These are phyloP conservation scores for Catamblyrhynchus diadema DNA, from an alignment of 2,797 vertebrate genomes.

Conservation along the genomic window DNA sequence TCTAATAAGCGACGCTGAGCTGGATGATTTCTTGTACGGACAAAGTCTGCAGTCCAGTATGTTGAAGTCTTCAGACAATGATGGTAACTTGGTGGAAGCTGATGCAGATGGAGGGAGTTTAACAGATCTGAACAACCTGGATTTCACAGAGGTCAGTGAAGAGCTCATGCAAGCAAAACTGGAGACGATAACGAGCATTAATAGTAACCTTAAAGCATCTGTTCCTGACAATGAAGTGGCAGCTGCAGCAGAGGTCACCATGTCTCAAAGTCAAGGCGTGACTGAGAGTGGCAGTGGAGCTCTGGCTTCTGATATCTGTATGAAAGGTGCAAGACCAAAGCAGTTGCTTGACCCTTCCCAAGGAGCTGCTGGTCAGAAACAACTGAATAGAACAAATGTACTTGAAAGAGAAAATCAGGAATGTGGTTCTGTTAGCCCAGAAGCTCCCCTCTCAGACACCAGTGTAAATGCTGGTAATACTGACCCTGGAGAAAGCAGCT, in stretches of 20 bases:
- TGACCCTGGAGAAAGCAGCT: constrained; percentile 33
- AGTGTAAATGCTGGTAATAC: not conserved
- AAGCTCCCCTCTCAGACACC: not conserved
- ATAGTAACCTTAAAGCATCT: not conserved
- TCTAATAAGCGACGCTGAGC: constrained; percentile 89
- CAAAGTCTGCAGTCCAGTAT: constrained; percentile 70
- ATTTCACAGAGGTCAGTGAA: not conserved
- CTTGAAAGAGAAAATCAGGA: constrained; percentile 10
- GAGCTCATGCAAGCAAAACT: not conserved
- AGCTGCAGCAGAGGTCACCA: not conserved
- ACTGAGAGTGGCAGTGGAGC: constrained; percentile 17
- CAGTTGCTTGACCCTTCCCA: constrained; percentile 74
- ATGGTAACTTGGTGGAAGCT: not conserved
- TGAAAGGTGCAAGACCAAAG: constrained; percentile 89
- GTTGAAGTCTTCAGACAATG: constrained; percentile 24
- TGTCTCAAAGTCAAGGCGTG: not conserved
- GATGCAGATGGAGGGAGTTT: not conserved
- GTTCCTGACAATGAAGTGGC: not conserved
- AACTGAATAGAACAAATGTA: not conserved
- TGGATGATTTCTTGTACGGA: constrained; percentile 89
- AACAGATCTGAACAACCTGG: not conserved
- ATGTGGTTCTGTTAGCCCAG: not conserved
- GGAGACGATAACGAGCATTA: not conserved
- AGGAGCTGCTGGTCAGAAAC: constrained; percentile 55
- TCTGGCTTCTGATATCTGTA: constrained; percentile 28